Base-by-base conservation (phyloP, 2,888 invertebrate species). In the Melanostoma scalare region DNA sequence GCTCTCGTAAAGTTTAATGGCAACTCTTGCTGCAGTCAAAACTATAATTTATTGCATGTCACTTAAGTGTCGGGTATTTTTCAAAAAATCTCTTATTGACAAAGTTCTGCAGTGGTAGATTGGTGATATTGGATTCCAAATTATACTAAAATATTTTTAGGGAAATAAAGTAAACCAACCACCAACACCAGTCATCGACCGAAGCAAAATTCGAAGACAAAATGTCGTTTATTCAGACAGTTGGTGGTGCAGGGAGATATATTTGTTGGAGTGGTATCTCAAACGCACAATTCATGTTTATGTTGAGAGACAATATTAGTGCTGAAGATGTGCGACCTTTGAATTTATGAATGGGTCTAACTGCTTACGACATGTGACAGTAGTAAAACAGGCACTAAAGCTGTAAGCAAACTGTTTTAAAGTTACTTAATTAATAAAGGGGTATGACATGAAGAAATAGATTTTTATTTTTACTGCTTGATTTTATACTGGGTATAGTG, bases 1-100 rank as follows among this genome's bases (percentile, higher is more conserved):
- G 20, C 20, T 20, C 20, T 20, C 20, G 20, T 20, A 30, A 40
- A 40, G 30, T 30, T 3, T 4, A 9, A n/a, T 5, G 61, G 36
- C 61, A 61, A 61, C 46, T 10, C 46, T 61, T 2, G 20, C 46
- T 1, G 3, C 35, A 38, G 38, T 53, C 42, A 72, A 81, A 72
- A 67, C 61, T 60, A 73, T 81, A 72, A 72, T 81, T 81, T 81
- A 81, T 81, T 60, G 61, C 60, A 76, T 67, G 81, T 71, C 76
- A 81, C 46, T 50, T 67, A 40, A 60, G 38, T 58, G 44, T 60
- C 36, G 36, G 33, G 48, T 38, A 36, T 52, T 74, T 74, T 55
- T 40, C n/a, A 35, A 9, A 3, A 50, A 60, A n/a, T 53, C 38
- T 65, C 40, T 31, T 42, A 72, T 61, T 72, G 72, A 72, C 81